Base-by-base conservation (phyloP, 2,113 vertebrate species). In the Boulengeromyrus knoepffleri region DNA sequence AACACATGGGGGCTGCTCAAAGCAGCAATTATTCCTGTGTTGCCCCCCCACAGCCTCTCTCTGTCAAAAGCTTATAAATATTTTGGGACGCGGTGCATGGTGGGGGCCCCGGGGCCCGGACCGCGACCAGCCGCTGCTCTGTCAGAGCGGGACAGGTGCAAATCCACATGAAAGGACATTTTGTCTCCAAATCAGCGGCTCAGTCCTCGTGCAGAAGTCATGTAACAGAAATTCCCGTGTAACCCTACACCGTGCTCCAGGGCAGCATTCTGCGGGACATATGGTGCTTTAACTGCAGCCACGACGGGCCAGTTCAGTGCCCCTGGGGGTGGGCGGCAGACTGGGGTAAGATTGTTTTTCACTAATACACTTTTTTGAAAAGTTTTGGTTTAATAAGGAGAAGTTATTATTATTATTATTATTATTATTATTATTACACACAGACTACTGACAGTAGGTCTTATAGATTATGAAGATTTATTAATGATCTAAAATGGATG, bases 61-160 rank as follows among this genome's bases (percentile, higher is more conserved):
- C 45, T 95, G 95, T 98, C 96, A 96, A 96, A 97, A 96, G 96
- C 97, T 97, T 97, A 99, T 99, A 98, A 99, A 99, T 99, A 98
- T 99, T 99, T 99, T 96, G 99, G 96, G 96, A 96, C 96, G 96
- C 97, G 96, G 97, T 98, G 97, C 97, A 97, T 97, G 93, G 97
- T 96, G 96, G 96, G 96, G 96, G 96, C 92, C 96, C 96, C 95
- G 95, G 96, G 96, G 95, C 95, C 97, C 96, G 92, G 96, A 95
- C 96, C 96, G 96, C 97, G 96, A 97, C 97, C 98, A 97, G 96
- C 98, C 96, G 95, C 96, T 97, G 96, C 94, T 96, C 96, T 97
- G 97, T 98, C 97, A 95, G 96, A 95, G 96, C 94, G 95, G 97
- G 97, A 98, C 98, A 99, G 98, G 98, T 99, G 98, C 97, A 97